Evolutionary conservation across 2,888 invertebrate genomes (phyloP).

Genomic region (Hanleya hanleyi): DNA sequence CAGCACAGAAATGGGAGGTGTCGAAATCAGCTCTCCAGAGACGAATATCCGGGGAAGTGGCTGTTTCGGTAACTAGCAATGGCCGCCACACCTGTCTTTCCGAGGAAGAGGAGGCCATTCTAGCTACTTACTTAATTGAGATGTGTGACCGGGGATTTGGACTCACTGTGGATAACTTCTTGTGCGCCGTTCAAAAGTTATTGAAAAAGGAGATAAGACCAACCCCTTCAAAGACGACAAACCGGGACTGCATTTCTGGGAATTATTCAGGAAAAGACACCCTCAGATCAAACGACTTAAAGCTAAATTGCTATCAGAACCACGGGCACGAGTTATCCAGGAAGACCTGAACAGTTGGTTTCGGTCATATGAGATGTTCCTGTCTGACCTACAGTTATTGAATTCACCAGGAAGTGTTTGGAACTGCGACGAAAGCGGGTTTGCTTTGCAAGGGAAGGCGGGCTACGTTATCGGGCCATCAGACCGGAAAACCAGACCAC

Average conservation of each 20-base stretch:
- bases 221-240: no score
- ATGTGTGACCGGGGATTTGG: neutral
- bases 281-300: neutral
- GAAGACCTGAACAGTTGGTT: neutral
- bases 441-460: neutral
- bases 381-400: neutral
- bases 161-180: neutral
- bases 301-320: neutral
- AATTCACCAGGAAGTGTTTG: neutral
- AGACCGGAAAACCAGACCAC: neutral
- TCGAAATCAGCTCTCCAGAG: neutral
- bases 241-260: neutral
- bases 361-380: neutral
- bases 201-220: neutral
- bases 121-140: neutral
- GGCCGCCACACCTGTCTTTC: neutral
- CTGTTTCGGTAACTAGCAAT: neutral
- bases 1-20: no score
- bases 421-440: neutral
- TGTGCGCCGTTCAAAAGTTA: neutral
- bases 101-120: neutral
- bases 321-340: neutral
- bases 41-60: neutral
- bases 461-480: neutral
- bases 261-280: neutral